These are phyloP conservation scores for Phrynocephalus versicolor DNA, from an alignment of 2,113 vertebrate species.

Conservation along the genomic window DNA sequence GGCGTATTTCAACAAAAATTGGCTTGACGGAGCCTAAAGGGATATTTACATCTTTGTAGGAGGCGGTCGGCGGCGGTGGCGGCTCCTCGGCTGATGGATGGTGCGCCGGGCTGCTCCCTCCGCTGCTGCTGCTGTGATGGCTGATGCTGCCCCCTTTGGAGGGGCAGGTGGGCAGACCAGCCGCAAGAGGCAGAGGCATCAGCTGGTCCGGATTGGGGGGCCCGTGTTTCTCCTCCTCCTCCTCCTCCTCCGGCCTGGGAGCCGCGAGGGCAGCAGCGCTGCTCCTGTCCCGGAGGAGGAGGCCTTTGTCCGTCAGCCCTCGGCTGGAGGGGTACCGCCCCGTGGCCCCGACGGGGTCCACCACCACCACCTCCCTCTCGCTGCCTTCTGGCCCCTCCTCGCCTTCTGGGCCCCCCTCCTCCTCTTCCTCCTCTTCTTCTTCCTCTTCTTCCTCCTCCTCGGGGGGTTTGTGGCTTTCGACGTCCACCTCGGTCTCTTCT, in stretches of 20 bases:
- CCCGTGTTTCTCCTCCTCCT: conserved; percentile 73
- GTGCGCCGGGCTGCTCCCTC: conserved; percentile 65
- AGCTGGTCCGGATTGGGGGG: conserved; percentile 56
- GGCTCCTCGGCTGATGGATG: conserved; percentile 85
- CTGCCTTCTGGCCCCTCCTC: conserved; percentile 85
- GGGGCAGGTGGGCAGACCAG: conserved; percentile 37
- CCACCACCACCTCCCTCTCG: conserved; percentile 71
- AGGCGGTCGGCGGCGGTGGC: conserved; percentile 56
- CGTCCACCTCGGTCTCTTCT: conserved; percentile 78
- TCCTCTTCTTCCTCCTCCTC: conserved; percentile 87
- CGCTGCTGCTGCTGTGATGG: conserved; percentile 25
- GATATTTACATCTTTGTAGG: conserved; percentile 98
- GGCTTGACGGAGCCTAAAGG: conserved; percentile 76
- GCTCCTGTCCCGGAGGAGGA: conserved; percentile 68
- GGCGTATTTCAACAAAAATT: conserved; percentile 83
- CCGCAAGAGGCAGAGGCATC: conserved; percentile 17
- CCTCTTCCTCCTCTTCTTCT: conserved; percentile 89
- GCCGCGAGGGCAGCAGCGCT: no score
- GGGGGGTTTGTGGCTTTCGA: conserved; percentile 86
- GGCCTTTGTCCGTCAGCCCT: conserved; percentile 71
- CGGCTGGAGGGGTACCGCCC: conserved; percentile 73
- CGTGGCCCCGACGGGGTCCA: conserved; percentile 57
- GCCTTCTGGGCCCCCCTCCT: conserved; percentile 70
- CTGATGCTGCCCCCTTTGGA: conserved; percentile 31
- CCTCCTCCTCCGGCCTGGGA: no score